Percentiles rank a stretch among this genome's conserved stretches.
These are phyloP conservation scores for Phainopepla nitens DNA, from an alignment of 2,113 vertebrate species.

Conservation along the genomic window DNA sequence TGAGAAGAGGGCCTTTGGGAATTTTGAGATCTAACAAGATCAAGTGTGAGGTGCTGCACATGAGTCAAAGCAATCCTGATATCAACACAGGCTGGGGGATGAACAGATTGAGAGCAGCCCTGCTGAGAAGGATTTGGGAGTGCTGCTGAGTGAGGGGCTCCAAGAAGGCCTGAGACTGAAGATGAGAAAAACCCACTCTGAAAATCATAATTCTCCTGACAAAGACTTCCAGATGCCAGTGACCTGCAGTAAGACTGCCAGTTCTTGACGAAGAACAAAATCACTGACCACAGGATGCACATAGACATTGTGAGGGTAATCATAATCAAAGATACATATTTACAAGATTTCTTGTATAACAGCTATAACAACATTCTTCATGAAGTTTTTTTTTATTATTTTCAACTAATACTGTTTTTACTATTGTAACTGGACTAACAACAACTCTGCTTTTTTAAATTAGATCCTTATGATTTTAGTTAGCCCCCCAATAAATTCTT, in stretches of 20 bases:
- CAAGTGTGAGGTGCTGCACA: not conserved
- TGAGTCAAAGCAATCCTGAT: not conserved
- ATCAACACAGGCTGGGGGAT: not conserved
- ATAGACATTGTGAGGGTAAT: not conserved
- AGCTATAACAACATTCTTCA: not conserved
- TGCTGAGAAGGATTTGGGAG: not conserved
- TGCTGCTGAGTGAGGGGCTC: not conserved
- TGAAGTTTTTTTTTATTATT: not conserved
- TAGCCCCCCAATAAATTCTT: not conserved
- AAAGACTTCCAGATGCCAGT: not conserved
- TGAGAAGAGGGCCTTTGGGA: too few species aligned
- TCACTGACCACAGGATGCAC: not conserved
- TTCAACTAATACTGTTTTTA: not conserved
- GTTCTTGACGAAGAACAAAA: not conserved
- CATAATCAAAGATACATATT: not conserved
- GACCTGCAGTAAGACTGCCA: not conserved
- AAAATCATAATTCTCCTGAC: not conserved
- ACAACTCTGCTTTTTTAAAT: not conserved
- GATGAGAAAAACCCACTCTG: not conserved
- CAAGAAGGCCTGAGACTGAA: not conserved
- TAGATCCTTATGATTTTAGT: not conserved
- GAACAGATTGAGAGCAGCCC: not conserved
- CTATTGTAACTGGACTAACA: not conserved
- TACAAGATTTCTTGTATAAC: not conserved
- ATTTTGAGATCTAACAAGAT: not conserved